Evolutionary conservation across 2,888 invertebrate genomes (phyloP), one percentile per base, ranked within the genome.

Genomic region (Caenorhabditis sinica): DNA sequence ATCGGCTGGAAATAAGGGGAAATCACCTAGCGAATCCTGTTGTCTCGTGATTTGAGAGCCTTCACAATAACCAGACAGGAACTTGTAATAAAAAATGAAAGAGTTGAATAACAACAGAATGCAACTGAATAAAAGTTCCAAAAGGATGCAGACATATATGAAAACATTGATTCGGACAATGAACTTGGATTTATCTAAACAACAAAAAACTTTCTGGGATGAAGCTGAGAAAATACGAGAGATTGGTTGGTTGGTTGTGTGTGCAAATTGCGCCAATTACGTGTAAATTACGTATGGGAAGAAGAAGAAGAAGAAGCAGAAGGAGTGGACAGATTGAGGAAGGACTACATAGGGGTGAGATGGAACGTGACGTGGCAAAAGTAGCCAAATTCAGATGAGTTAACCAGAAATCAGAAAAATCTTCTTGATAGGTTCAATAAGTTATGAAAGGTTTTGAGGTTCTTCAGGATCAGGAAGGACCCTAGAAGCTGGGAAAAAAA

Each of bases 181-280:
- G 71, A 60, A 72, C 71, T 45, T 72, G 53, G 20, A 40, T 25
- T 9, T 23, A 2, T 49, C 51, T 28, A 43, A 72, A 30, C 25
- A 72, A 30, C 25, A 40, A 36, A 49, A 63, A 63, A 33, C 28
- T 6, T 2, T 11, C 56, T 23, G 11, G 56, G 28, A 56, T 25
- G 56, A 60, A 11, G 53, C 56, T 20, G 33, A 20, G 43, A 63
- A 25, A 49, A 25, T n/a, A n/a, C 43, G 23, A 45, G 49, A 25
- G 66, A 30, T 68, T 25, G 49, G 23, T 20, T 40, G 56, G 40
- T 15, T 53, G 23, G 33, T 25, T 13, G 43, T 60, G 30, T 45
- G 77, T 71, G 72, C 65, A 79, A 79, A 79, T 79, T 79, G 79
- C 69, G 79, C 56, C 79, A 79, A 79, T 79, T 79, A 79, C 75